phyloP scores from a whole-genome alignment of 2,888 invertebrate genomes.

The Caenorhabditis sp. region DNA sequence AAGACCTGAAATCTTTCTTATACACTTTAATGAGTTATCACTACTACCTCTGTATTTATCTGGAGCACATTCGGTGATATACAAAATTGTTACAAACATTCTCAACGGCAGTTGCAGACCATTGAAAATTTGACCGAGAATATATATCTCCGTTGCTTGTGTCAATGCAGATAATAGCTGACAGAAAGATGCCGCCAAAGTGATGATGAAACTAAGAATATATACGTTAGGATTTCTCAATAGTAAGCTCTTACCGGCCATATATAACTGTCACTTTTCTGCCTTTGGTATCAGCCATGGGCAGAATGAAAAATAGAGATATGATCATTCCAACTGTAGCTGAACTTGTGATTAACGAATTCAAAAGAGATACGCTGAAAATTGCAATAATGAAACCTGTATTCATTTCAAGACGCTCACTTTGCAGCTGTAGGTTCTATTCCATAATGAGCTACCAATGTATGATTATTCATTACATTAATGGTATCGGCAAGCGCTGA shows the following conservation, averaged over 20 bases:
- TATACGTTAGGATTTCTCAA: too few relatives aligned
- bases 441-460: constrained; percentile 58
- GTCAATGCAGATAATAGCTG: constrained; percentile 51
- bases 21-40: too few relatives aligned
- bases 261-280: constrained; percentile 58
- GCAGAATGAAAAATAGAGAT: constrained; percentile 60
- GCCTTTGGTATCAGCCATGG: constrained; percentile 61
- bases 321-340: constrained; percentile 43
- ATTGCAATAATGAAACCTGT: too few relatives aligned
- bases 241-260: constrained; percentile 35
- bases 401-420: constrained; percentile 17
- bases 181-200: constrained; percentile 23
- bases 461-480: constrained; percentile 59
- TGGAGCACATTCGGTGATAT: constrained; percentile 66
- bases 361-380: constrained; percentile 64
- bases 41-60: constrained; percentile 59
- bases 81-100: constrained; percentile 57
- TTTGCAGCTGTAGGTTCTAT: constrained; percentile 44
- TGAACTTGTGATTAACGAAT: constrained; percentile 46
- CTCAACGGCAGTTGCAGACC: constrained; percentile 44
- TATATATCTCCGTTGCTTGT: constrained; percentile 62
- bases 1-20: constrained; percentile 39
- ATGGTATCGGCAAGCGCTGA: constrained; percentile 55
- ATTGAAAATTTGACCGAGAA: constrained; percentile 54
- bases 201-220: constrained; percentile 46